Percentiles rank a stretch among this genome's conserved stretches.
Conservation (phyloP, 92 coral and sea anemone genomes). For the Epizoanthus fatuus region DNA sequence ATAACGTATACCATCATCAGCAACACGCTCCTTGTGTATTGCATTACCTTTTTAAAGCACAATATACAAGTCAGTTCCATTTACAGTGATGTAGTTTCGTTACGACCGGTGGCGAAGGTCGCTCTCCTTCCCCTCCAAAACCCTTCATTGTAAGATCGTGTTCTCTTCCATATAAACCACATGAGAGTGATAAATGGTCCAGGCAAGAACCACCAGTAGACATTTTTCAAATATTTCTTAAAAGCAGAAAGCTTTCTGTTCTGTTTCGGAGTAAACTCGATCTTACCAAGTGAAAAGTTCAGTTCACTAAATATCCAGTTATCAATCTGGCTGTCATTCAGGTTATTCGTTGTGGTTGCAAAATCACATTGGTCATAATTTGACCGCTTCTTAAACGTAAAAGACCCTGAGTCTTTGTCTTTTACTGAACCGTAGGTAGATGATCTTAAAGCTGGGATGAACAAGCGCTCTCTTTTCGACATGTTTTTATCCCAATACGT, state of each 20-base stretch:
- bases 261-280: no score
- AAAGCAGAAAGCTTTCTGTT: not conserved
- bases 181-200: slow-evolving; percentile 5
- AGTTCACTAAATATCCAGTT: not conserved
- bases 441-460: not conserved
- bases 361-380: no score
- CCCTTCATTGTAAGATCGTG: not conserved
- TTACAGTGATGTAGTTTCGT: no score
- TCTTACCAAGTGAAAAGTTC: not conserved
- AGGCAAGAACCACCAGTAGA: not conserved
- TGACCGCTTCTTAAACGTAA: no score
- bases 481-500: not conserved
- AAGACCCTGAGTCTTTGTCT: no score
- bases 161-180: not conserved
- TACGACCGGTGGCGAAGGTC: no score
- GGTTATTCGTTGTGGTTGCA: no score
- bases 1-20: not conserved
- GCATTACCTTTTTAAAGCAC: no score
- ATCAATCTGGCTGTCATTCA: not conserved
- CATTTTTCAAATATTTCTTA: not conserved
- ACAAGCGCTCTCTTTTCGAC: not conserved
- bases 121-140: no score
- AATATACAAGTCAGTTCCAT: not conserved
- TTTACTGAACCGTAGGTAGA: not conserved
- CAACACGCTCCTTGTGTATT: not conserved